Base-by-base conservation (phyloP, 2,113 vertebrate genomes). In the Lota lota region DNA sequence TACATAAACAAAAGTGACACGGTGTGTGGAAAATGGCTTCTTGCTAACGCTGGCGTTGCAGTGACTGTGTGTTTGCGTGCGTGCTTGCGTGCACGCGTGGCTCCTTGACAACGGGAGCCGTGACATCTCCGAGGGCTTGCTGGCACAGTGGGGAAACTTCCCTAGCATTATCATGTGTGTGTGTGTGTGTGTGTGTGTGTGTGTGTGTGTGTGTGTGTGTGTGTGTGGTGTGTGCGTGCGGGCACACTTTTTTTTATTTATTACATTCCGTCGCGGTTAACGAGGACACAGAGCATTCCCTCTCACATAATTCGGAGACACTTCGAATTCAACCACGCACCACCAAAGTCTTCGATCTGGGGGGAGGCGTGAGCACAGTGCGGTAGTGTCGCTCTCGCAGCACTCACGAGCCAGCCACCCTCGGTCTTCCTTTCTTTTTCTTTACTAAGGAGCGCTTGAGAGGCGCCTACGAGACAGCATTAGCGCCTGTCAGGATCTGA, bases 81-180 rank as follows among this genome's bases (percentile, higher is more conserved):
- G 72, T 67, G 73, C 83, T 71, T 72, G 70, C 72, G 79, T 74
- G 72, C 69, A 73, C 67, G 63, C 63, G 22, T 60, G 66, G 33
- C 75, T 85, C 86, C 83, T 79, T 86, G 83, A 85, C 88, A 88
- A 88, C 85, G 72, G 78, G 71, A 80, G 78, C 72, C 69, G 33
- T 24, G 72, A 66, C 22, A 72, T 83, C 86, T 86, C 82, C 73
- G 77, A 83, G 85, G 86, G 79, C 66, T 72, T 33, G 65, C 79
- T 73, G 33, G 66, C 79, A 71, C 88, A 60, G 1, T 17, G 12
- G 83, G 83, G 80, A 84, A 74, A 14, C 75, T 77, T 86, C 40
- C 40, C 7, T 2, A 47, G 10, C 40, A 2, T 14, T 14, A 10
- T 11, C 36, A 8, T 47, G 40, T 47, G 40, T 47, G 40, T 47